Evolutionary conservation across 2,888 invertebrate genomes (phyloP).

Genomic region (Bhutanitis thaidina): DNA sequence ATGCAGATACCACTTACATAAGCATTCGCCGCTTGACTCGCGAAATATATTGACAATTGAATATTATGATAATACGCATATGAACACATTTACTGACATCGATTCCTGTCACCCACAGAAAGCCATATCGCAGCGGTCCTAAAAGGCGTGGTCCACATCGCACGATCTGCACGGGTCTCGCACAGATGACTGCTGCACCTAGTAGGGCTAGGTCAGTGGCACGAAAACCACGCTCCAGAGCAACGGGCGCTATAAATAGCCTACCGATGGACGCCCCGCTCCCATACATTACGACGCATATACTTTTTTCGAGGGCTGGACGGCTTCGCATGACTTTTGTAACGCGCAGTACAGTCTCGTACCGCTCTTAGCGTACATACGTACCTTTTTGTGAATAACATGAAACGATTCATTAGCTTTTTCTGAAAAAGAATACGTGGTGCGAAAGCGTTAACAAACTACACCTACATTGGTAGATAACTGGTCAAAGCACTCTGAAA

Average conservation of each 20-base stretch:
- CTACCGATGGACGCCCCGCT: slow-evolving; percentile 1
- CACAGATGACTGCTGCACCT: slow-evolving; percentile 20
- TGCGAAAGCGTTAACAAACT: too few species aligned
- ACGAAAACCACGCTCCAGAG: slow-evolving; percentile 22
- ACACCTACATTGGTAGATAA: too few species aligned
- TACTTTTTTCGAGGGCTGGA: slow-evolving; percentile 5
- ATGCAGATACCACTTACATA: too few species aligned
- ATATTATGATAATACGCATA: too few species aligned
- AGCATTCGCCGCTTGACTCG: too few species aligned
- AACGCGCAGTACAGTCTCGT: neutral
- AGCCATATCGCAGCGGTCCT: neutral
- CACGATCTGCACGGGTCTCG: neutral
- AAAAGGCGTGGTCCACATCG: neutral
- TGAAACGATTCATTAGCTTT: neutral
- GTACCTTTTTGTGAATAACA: neutral
- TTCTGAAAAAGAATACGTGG: too few species aligned
- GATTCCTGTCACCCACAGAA: too few species aligned
- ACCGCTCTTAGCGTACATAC: neutral
- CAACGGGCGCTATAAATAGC: slow-evolving; percentile 25
- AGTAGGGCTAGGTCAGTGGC: slow-evolving; percentile 33
- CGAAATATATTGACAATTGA: too few species aligned
- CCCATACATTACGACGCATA: neutral
- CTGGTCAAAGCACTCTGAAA: too few species aligned
- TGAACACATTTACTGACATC: too few species aligned
- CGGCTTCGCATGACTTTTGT: neutral